phyloP scores from a whole-genome alignment of 2,888 invertebrate genomes.

The Xylota segnis region DNA sequence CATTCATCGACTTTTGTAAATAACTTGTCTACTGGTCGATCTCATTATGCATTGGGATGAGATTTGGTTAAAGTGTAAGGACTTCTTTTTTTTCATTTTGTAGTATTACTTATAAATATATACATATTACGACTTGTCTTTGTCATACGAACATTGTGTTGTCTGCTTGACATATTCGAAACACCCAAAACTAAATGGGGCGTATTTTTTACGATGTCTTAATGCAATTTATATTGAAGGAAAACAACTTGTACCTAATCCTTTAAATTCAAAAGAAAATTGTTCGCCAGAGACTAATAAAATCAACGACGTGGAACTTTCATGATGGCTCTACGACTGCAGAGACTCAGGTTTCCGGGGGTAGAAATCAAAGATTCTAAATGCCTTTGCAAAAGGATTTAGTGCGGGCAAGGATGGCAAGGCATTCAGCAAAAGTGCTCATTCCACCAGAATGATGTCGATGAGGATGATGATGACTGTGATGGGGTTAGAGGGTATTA shows the following conservation, averaged over 20 bases:
- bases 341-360: conserved; percentile 63
- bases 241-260: conserved; percentile 84
- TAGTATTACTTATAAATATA: conserved; percentile 12
- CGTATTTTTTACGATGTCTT: conserved; percentile 79
- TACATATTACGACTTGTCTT: conserved; percentile 11
- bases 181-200: conserved; percentile 80
- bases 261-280: conserved; percentile 84
- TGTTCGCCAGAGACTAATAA: conserved; percentile 85
- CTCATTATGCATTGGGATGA: conserved; percentile 12
- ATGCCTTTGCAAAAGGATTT: conserved; percentile 71
- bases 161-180: conserved; percentile 36
- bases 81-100: neutral
- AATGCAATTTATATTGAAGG: conserved; percentile 83
- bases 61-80: neutral
- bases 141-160: conserved; percentile 29
- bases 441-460: conserved; percentile 52
- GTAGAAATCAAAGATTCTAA: conserved; percentile 74
- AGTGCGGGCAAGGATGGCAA: conserved; percentile 63
- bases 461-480: conserved; percentile 68
- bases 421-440: conserved; percentile 23
- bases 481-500: conserved; percentile 76
- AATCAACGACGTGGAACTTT: conserved; percentile 84
- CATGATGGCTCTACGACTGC: conserved; percentile 76
- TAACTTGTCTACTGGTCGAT: conserved; percentile 42
- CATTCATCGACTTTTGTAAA: conserved; percentile 48